phyloP scores from a whole-genome alignment of 1,140 invertebrate species.

The Philaenus spumarius region DNA sequence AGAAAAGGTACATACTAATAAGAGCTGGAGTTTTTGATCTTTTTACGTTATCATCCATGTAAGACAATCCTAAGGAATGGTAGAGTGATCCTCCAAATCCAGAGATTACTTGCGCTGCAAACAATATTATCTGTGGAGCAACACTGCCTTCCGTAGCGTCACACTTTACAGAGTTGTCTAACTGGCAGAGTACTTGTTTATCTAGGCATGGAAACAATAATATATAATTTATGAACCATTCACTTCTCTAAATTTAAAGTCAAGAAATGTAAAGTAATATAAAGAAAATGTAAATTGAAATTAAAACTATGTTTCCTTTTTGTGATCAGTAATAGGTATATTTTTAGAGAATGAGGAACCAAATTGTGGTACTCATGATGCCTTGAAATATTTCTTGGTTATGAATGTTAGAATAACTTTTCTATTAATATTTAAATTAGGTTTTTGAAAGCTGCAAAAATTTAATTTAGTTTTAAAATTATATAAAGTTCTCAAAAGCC shows the following conservation, averaged over 20 bases:
- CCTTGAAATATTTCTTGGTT: too few relatives aligned
- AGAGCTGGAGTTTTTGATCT: conserved; percentile 47
- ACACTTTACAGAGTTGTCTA: conserved; percentile 29
- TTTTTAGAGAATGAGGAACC: too few relatives aligned
- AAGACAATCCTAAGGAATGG: conserved; percentile 55
- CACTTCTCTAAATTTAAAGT: too few relatives aligned
- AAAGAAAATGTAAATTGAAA: not conserved
- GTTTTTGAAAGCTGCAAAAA: too few relatives aligned
- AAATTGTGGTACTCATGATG: too few relatives aligned
- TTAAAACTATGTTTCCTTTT: not conserved
- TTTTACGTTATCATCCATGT: conserved; percentile 59
- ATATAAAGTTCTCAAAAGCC: too few relatives aligned
- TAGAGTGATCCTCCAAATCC: conserved; percentile 53
- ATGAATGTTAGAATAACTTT: too few relatives aligned
- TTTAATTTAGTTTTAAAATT: too few relatives aligned
- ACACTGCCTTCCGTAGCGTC: conserved; percentile 36
- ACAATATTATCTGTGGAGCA: conserved; percentile 45
- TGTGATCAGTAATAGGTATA: too few relatives aligned
- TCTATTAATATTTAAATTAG: too few relatives aligned
- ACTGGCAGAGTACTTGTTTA: conserved; percentile 26
- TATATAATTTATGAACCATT: not conserved
- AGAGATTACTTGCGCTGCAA: conserved; percentile 49
- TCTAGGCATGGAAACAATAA: conserved; percentile 16
- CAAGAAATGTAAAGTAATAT: not conserved
- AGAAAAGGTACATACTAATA: conserved; percentile 39